Evolutionary conservation across 2,888 invertebrate species (phyloP), one percentile per base, ranked within the genome.

Genomic region (Odontocolon sp.): DNA sequence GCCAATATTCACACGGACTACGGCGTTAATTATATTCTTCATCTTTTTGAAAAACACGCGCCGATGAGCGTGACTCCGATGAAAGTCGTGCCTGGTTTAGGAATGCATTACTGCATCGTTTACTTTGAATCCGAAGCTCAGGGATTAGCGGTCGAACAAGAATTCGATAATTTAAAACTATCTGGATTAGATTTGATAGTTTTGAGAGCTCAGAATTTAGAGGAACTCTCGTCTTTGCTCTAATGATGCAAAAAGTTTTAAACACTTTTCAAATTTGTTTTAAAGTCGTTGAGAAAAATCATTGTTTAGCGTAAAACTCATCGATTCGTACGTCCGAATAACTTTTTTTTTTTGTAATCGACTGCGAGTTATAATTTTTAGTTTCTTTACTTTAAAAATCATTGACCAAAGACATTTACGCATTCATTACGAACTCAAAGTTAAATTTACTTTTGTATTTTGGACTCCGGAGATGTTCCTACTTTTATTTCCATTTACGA

Each of bases 41-140:
- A 88, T 77, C 78, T 89, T 4, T 64, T 90, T 2, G 79, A 86
- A 16, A 80, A 83, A 9, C 82, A 81, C 66, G 67, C 85, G 5
- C 88, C 89, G 0, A 80, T 90, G 50, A 75, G 83, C 1, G 78
- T 83, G 1, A 83, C 84, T 0, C 2, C 73, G 1, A 83, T 88
- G 9, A 81, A 80, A 33, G 45, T 33, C 0, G 38, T 79, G 0
- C 38, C 76, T 1, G 2, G 66, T 2, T 42, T 38, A 9, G 66
- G 36, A 2, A 40, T 86, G 18, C 82, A 85, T 42, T 89, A 86
- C 63, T 89, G 88, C 52, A 79, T 83, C 9, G 84, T 88, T 26
- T 90, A 85, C 50, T 86, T 88, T 16, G 79, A 80, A 42, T 78
- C 81, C 0, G 0, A 2, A 0, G 42, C 77, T 9, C 83, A 86